phyloP scores from a whole-genome alignment of 2,888 invertebrate species.

The Lasioglossum villosulum region DNA sequence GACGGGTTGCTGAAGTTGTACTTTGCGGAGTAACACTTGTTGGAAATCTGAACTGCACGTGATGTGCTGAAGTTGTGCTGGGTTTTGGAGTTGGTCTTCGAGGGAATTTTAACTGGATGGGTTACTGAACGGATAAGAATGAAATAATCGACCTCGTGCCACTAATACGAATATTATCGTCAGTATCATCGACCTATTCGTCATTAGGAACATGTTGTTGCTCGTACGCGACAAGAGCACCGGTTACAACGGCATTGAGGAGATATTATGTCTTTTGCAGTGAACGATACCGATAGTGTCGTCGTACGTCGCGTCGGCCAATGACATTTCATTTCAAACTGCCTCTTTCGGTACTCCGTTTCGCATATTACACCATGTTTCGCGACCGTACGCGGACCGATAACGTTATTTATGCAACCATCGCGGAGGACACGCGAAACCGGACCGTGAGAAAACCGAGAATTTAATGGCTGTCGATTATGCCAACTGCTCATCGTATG shows the following conservation, averaged over 20 bases:
- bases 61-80: too few relatives aligned
- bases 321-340: neutral
- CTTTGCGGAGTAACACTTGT: too few relatives aligned
- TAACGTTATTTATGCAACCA: slow-evolving; percentile 33
- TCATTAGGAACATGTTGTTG: slow-evolving; percentile 37
- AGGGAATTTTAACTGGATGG: too few relatives aligned
- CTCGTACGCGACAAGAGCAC: slow-evolving; percentile 29
- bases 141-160: neutral
- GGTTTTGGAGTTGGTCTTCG: too few relatives aligned
- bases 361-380: slow-evolving; percentile 24
- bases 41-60: too few relatives aligned
- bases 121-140: neutral
- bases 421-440: slow-evolving; percentile 38
- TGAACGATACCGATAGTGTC: slow-evolving; percentile 29
- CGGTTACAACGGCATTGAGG: slow-evolving; percentile 45
- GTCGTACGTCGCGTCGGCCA: neutral
- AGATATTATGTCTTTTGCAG: slow-evolving; percentile 54
- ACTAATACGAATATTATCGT: neutral
- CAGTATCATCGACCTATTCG: slow-evolving; percentile 8
- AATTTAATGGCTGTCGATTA: neutral
- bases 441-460: slow-evolving; percentile 55
- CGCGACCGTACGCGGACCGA: slow-evolving; percentile 43
- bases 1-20: too few relatives aligned
- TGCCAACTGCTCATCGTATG: neutral
- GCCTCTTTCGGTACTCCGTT: neutral